These are phyloP conservation scores for Lithophane socia DNA, from an alignment of 2,888 invertebrate species.

Conservation along the genomic window DNA sequence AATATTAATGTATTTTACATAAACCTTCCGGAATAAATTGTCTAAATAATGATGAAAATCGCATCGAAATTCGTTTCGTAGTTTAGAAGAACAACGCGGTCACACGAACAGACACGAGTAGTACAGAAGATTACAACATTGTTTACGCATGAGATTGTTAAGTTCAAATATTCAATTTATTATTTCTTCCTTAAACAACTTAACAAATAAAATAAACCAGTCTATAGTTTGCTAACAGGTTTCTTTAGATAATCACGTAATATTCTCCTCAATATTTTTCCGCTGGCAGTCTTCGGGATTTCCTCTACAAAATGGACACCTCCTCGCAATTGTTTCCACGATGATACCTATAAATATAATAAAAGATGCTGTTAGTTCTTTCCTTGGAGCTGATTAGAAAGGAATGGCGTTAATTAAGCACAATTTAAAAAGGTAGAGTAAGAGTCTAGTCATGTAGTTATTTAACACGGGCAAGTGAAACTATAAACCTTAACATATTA, in stretches of 20 bases:
- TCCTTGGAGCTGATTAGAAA: not conserved
- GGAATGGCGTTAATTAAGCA: not conserved
- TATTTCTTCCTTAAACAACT: not conserved
- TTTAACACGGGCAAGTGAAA: not conserved
- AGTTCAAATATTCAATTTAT: not conserved
- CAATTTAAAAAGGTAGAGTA: not conserved
- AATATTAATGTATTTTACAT: not conserved
- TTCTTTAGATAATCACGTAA: constrained; percentile 78
- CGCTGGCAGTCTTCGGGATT: constrained; percentile 94
- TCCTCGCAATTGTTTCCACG: constrained; percentile 93
- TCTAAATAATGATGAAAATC: not conserved
- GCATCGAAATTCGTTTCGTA: not conserved
- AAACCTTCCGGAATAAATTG: not conserved
- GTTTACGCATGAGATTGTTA: not conserved
- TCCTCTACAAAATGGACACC: constrained; percentile 93
- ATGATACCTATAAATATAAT: constrained; percentile 84
- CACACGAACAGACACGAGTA: not conserved
- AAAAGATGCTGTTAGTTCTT: constrained; percentile 30
- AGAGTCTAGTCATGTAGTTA: not conserved
- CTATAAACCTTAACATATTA: not conserved
- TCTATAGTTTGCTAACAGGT: constrained; percentile 60
- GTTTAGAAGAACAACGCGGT: not conserved
- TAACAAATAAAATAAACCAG: not conserved
- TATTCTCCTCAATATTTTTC: constrained; percentile 93
- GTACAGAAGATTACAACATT: not conserved